Evolutionary conservation across 2,113 vertebrate genomes (phyloP).

Genomic region (Oryzias celebensis): DNA sequence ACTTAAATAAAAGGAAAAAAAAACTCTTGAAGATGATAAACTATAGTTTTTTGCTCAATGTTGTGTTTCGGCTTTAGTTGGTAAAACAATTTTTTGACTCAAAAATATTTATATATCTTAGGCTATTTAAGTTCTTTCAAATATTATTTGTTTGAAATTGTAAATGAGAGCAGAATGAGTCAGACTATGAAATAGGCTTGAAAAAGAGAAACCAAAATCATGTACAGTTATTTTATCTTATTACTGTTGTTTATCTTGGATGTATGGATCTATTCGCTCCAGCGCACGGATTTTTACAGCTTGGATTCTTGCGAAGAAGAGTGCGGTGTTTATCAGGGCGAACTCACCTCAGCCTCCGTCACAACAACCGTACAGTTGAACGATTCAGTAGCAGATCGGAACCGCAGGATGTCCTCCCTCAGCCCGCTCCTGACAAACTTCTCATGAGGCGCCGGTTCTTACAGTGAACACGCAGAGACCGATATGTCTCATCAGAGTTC

Average conservation of each 20-base stretch:
- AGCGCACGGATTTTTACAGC: neutral
- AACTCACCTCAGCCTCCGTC: slow-evolving; percentile 35
- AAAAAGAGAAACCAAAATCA: neutral
- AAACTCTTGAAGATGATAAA: no score
- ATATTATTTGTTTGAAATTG: no score
- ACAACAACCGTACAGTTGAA: slow-evolving; percentile 17
- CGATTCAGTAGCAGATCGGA: slow-evolving; percentile 13
- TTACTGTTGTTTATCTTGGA: neutral
- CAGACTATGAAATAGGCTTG: neutral
- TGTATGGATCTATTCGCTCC: neutral
- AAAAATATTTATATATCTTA: no score
- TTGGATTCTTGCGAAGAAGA: neutral
- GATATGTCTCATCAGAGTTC: slow-evolving; percentile 31
- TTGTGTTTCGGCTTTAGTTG: no score
- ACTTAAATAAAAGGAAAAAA: no score
- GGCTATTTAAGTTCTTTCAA: no score
- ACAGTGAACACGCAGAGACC: slow-evolving; percentile 13
- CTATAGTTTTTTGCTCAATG: no score
- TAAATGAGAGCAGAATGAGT: no score
- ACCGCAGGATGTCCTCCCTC: slow-evolving; percentile 15
- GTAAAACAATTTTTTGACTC: no score
- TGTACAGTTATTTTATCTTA: no score
- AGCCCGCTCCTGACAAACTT: slow-evolving; percentile 55
- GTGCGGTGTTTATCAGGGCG: neutral
- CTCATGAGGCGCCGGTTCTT: slow-evolving; percentile 26